Evolutionary conservation across 1,140 invertebrate genomes (phyloP), one percentile per base, ranked within the genome.

Genomic region (Helicoverpa zea): DNA sequence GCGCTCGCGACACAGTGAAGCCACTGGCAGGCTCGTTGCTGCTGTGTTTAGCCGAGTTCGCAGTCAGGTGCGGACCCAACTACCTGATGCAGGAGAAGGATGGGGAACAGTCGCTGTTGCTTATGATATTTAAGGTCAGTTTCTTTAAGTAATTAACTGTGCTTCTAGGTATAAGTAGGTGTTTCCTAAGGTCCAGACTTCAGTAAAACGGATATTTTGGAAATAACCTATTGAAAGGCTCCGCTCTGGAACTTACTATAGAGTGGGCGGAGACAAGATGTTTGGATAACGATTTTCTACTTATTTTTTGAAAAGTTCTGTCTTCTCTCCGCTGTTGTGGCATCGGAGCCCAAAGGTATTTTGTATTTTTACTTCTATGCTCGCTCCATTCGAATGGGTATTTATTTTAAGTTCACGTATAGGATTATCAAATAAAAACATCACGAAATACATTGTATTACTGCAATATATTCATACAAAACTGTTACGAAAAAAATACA

Each of bases 11-110:
- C 92, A 93, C 96, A 80, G 95, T 97, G 91, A 96, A 97, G 95
- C 95, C 97, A 83, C 95, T 99, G 47, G 96, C 98, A 0, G 97
- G 98, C 18, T 97, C 98, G 0, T 96, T 99, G 87, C 96, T 99
- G 84, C 97, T 99, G 77, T 98, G 98, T 91, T 95, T 99, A 49
- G 98, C 98, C 0, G 98, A 99, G 95, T 99, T 98, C 97, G 99
- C 98, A 76, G 98, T 99, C 96, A 97, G 97, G 16, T 97, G 98
- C 76, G 98, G 98, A 10, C 98, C 98, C 0, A 96, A 97, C 0
- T 95, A 97, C 18, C 87, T 96, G 0, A 98, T 98, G 23, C 94
- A 97, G 76, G 97, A 99, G 0, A 97, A 97, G 30, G 98, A 99
- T 91, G 96, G 98, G 72, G 98, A 99, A 87, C 98, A 99, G 89